A percentile compares a stretch with the other conserved stretches of the same genome.
phyloP scores from a whole-genome alignment of 2,888 invertebrate genomes.

The Dynastes hyllus region DNA sequence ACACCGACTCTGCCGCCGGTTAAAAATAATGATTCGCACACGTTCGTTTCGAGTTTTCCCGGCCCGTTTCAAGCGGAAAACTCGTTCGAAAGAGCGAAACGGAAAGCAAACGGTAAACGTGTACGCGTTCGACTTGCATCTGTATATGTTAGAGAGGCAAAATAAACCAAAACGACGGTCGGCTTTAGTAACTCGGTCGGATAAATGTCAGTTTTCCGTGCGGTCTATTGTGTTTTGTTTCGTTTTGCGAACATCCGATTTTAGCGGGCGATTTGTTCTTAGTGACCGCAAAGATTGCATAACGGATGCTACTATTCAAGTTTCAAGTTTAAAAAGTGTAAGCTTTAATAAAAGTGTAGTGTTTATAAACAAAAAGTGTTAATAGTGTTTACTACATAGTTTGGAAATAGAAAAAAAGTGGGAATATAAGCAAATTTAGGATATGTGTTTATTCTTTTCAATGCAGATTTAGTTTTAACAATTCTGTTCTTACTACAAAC shows the following conservation, averaged over 20 bases:
- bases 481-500: not conserved
- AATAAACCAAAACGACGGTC: conserved; percentile 6
- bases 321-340: not conserved
- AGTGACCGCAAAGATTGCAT: not conserved
- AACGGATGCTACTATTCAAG: not conserved
- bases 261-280: not conserved
- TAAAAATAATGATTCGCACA: conserved; percentile 38
- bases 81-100: conserved; percentile 15
- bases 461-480: not conserved
- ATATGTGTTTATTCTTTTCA: too few relatives aligned
- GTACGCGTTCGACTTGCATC: not conserved
- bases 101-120: conserved; percentile 4
- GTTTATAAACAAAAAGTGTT: not conserved
- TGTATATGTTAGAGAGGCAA: not conserved
- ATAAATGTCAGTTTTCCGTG: conserved; percentile 36
- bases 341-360: not conserved
- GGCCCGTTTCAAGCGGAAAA: conserved; percentile 15
- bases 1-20: conserved; percentile 17
- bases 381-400: not conserved
- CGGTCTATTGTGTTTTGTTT: conserved; percentile 28
- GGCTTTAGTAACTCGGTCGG: conserved; percentile 23
- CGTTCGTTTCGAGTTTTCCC: conserved; percentile 23
- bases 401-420: not conserved
- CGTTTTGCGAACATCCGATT: conserved; percentile 1
- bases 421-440: not conserved